Evolutionary conservation across 2,888 invertebrate genomes (phyloP).

Genomic region (Tryphoninae sp.): DNA sequence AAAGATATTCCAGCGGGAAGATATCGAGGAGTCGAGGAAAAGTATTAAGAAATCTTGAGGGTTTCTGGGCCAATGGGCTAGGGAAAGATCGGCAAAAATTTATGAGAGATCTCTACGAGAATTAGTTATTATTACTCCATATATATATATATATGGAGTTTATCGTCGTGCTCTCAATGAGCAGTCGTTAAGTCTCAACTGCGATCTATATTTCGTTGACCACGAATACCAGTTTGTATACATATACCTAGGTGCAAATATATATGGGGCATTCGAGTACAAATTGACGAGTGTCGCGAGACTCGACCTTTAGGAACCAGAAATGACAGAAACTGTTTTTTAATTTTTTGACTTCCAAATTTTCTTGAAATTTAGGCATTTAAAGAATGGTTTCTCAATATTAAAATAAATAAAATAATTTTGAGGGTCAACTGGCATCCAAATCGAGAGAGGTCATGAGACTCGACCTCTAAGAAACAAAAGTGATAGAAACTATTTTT

Average conservation of each 20-base stretch:
- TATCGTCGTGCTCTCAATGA: conserved; percentile 44
- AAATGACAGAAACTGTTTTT: no score
- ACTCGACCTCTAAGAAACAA: no score
- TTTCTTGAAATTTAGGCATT: no score
- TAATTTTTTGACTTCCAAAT: no score
- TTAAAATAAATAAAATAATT: no score
- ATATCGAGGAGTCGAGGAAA: conserved; percentile 6
- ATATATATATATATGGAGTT: neutral
- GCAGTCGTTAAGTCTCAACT: conserved; percentile 40
- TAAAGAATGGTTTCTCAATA: no score
- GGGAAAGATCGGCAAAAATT: conserved; percentile 45
- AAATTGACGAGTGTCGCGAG: no score
- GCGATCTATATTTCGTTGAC: conserved; percentile 41
- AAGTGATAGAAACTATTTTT: no score
- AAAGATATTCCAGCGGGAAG: conserved; percentile 17
- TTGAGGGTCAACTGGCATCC: neutral
- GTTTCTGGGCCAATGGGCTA: conserved; percentile 54
- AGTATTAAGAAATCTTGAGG: conserved; percentile 23
- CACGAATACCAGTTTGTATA: conserved; percentile 2
- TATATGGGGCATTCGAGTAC: neutral
- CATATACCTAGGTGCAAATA: neutral
- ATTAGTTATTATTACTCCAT: conserved; percentile 20
- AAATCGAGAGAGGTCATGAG: no score
- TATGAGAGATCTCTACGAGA: conserved; percentile 42
- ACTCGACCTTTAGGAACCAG: no score